Evolutionary conservation across 2,888 invertebrate species (phyloP).

Genomic region (Aromia moschata): DNA sequence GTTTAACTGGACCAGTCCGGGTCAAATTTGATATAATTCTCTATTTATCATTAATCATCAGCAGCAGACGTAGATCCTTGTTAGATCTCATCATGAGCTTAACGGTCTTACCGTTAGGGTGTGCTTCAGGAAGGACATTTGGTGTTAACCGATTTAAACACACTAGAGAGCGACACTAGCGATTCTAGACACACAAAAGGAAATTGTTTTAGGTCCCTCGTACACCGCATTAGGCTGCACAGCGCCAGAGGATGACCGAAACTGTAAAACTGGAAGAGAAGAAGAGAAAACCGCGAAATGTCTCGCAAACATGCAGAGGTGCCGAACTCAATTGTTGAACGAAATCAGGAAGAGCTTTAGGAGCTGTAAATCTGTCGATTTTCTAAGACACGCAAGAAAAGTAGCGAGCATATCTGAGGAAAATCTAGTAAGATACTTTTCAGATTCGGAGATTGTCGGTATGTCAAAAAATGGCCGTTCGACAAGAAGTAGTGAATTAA

Average conservation of each 20-base stretch:
- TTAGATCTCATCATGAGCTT: too few species aligned
- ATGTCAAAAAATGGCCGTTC: conserved; percentile 20
- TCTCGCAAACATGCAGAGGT: conserved; percentile 32
- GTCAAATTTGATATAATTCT: too few species aligned
- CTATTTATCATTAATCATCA: too few species aligned
- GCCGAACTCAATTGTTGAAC: conserved; percentile 32
- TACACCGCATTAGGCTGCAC: neutral
- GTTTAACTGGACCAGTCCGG: too few species aligned
- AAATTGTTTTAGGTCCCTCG: conserved; percentile 8
- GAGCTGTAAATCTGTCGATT: conserved; percentile 32
- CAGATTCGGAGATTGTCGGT: conserved; percentile 45
- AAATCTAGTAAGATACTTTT: conserved; percentile 41
- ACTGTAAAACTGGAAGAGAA: neutral
- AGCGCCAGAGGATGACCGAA: neutral
- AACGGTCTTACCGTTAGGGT: too few species aligned
- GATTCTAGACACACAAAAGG: too few species aligned
- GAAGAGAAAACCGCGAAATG: conserved; percentile 16
- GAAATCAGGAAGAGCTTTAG: conserved; percentile 39
- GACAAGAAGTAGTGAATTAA: conserved; percentile 15
- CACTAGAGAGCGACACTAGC: too few species aligned
- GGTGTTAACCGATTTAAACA: too few species aligned
- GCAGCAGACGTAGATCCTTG: too few species aligned
- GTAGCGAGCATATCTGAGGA: conserved; percentile 35
- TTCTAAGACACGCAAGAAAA: conserved; percentile 28
- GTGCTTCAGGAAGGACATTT: too few species aligned